Conservation (phyloP, 2,888 invertebrate species). For the Epicampocera succincta region DNA sequence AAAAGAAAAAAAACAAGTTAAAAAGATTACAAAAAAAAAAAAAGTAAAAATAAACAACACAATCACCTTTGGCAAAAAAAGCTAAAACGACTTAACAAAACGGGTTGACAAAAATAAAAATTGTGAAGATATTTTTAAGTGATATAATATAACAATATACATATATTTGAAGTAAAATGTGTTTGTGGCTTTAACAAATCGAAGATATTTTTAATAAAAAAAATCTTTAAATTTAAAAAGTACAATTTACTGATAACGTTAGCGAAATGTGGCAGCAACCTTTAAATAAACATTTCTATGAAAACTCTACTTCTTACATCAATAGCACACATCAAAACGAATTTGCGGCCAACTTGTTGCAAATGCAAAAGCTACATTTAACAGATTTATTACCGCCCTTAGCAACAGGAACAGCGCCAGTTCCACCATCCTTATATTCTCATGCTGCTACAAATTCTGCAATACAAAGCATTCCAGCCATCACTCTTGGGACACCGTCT, state of each 20-base stretch:
- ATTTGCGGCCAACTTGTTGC: constrained; percentile 42
- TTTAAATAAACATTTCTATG: constrained; percentile 36
- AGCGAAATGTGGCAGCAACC: constrained; percentile 53
- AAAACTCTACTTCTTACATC: not conserved
- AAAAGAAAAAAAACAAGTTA: constrained; percentile 39
- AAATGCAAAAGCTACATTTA: constrained; percentile 53
- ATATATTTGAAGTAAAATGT: constrained; percentile 15
- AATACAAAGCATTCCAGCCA: not conserved
- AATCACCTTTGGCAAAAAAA: constrained; percentile 44
- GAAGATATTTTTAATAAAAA: not conserved
- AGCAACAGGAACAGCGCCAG: not conserved
- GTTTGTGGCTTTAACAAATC: not conserved
- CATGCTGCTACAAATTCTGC: constrained; percentile 1
- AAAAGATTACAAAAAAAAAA: not conserved
- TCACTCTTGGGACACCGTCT: not conserved
- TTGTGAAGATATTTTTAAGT: constrained; percentile 27
- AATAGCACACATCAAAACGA: constrained; percentile 24
- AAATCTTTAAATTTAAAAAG: not conserved
- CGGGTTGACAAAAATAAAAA: constrained; percentile 18
- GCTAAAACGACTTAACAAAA: constrained; percentile 30
- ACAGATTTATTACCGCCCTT: constrained; percentile 31
- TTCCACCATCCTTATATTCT: not conserved
- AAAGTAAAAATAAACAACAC: constrained; percentile 26
- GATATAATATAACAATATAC: not conserved
- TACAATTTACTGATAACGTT: not conserved